phyloP scores from a whole-genome alignment of 1,140 invertebrate genomes.

The Papilio dardanus region DNA sequence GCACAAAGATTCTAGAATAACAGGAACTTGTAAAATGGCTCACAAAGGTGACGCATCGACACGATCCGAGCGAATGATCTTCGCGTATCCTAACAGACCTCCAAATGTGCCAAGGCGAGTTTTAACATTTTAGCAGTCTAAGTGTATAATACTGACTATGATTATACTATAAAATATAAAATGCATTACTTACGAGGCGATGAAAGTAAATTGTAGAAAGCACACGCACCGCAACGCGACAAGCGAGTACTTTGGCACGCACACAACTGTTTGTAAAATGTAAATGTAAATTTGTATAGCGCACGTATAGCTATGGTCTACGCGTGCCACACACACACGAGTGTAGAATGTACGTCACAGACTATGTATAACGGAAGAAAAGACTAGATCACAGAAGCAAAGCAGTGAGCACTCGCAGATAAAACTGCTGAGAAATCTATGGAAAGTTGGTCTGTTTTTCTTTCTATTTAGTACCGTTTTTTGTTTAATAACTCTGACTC shows the following conservation, averaged over 20 bases:
- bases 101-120: conserved; percentile 21
- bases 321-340: neutral
- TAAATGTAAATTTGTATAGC: conserved; percentile 35
- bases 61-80: conserved; percentile 77
- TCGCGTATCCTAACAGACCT: conserved; percentile 50
- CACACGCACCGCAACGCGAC: conserved; percentile 79
- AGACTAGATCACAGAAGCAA: too few species aligned
- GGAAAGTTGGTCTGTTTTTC: neutral
- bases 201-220: conserved; percentile 79
- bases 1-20: conserved; percentile 59
- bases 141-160: conserved; percentile 50
- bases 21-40: conserved; percentile 78
- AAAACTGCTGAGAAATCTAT: neutral
- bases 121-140: conserved; percentile 40
- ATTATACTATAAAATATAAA: conserved; percentile 68
- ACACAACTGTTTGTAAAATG: conserved; percentile 62
- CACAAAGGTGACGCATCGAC: conserved; percentile 81
- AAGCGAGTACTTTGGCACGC: conserved; percentile 73
- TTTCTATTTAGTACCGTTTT: too few species aligned
- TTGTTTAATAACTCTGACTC: too few species aligned
- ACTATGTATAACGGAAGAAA: neutral
- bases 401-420: neutral
- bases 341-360: neutral
- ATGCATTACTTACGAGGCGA: conserved; percentile 79
- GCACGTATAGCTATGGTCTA: conserved; percentile 5